Percentiles rank a stretch among this genome's conserved stretches.
Evolutionary conservation across 2,888 invertebrate species (phyloP).

Genomic region (Chrysodeixis includens): DNA sequence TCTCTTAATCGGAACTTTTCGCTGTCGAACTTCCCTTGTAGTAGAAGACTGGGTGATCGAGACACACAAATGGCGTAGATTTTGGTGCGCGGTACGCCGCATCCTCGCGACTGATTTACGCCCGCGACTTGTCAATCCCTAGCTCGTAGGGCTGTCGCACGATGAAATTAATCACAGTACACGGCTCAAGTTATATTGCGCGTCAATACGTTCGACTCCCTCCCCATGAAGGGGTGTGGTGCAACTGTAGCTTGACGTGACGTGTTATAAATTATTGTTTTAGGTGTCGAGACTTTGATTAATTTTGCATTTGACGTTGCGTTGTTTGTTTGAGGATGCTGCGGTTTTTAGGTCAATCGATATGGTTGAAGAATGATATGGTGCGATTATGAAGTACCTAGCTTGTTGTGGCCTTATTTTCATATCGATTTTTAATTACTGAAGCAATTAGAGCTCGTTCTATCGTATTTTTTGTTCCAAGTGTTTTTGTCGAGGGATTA

Average conservation of each 20-base stretch:
- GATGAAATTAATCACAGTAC: conserved; percentile 52
- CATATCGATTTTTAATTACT: not conserved
- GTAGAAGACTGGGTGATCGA: conserved; percentile 29
- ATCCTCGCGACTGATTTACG: conserved; percentile 60
- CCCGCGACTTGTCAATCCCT: conserved; percentile 54
- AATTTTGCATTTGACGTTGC: conserved; percentile 52
- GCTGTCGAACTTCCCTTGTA: conserved; percentile 37
- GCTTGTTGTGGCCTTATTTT: conserved; percentile 24
- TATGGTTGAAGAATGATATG: conserved; percentile 29
- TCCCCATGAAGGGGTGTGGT: conserved; percentile 32
- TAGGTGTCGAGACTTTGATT: conserved; percentile 50
- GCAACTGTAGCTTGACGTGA: conserved; percentile 54
- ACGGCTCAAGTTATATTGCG: conserved; percentile 54
- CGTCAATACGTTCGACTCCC: conserved; percentile 55
- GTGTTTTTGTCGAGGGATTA: too few species aligned
- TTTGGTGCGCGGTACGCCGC: conserved; percentile 42
- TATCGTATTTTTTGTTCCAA: conserved; percentile 1
- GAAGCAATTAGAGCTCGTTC: conserved; percentile 17
- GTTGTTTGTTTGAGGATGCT: conserved; percentile 38
- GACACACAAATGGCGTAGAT: conserved; percentile 43
- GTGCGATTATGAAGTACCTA: conserved; percentile 21
- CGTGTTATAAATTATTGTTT: conserved; percentile 59
- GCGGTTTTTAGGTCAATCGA: conserved; percentile 35
- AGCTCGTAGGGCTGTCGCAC: conserved; percentile 49
- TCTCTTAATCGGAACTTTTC: conserved; percentile 41